phyloP scores from a whole-genome alignment of 2,888 invertebrate genomes.

The Timema podura region DNA sequence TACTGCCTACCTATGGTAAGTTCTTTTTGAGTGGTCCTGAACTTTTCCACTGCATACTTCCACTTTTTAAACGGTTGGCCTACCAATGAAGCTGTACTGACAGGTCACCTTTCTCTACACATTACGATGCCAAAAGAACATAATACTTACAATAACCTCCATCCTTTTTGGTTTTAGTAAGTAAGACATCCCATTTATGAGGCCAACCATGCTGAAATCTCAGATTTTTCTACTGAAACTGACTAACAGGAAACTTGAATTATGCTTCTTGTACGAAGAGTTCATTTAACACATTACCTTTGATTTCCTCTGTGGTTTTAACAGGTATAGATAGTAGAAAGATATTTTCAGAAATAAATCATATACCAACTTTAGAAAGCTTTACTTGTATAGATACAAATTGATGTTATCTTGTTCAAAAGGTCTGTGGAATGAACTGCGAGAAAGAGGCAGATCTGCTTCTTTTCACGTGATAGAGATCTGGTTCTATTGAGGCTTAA shows the following conservation, averaged over 20 bases:
- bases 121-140: not conserved
- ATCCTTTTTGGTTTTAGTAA: not conserved
- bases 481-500: no score
- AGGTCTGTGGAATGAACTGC: no score
- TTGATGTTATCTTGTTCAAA: no score
- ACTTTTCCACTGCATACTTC: not conserved
- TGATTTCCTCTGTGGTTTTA: not conserved
- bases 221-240: not conserved
- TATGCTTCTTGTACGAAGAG: not conserved
- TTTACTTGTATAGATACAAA: no score
- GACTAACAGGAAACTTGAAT: not conserved
- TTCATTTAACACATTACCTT: not conserved
- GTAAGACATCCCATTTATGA: not conserved
- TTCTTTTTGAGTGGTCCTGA: not conserved
- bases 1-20: not conserved
- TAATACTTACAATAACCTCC: conserved; percentile 1
- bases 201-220: not conserved
- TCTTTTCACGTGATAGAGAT: no score
- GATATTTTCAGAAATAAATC: no score
- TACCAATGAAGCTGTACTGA: not conserved
- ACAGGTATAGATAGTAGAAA: no score
- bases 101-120: not conserved
- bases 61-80: not conserved
- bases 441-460: no score
- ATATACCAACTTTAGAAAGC: no score